These are phyloP conservation scores for Thelaira solivaga DNA, from an alignment of 2,888 invertebrate species.

Conservation along the genomic window DNA sequence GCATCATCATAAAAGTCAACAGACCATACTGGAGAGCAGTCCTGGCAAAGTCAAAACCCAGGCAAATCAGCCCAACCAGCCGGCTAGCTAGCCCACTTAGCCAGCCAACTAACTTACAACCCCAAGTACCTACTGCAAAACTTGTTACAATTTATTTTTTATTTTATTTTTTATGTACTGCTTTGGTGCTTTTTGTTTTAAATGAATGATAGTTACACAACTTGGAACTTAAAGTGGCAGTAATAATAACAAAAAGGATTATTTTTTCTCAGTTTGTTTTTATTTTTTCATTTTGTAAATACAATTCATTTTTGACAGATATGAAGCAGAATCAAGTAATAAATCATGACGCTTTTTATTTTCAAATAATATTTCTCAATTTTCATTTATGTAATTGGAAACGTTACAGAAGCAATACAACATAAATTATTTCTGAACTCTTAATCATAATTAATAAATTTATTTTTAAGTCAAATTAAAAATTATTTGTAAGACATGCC, in stretches of 20 bases:
- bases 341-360: too few species aligned
- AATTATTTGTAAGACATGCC: too few species aligned
- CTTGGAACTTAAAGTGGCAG: not conserved
- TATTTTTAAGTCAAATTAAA: too few species aligned
- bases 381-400: too few species aligned
- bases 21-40: constrained; percentile 38
- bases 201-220: constrained; percentile 10
- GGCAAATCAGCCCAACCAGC: not conserved
- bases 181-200: constrained; percentile 6
- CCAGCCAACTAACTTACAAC: constrained; percentile 8
- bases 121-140: constrained; percentile 29
- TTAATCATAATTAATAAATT: too few species aligned
- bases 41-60: constrained; percentile 24
- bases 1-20: constrained; percentile 42
- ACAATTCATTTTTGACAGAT: too few species aligned
- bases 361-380: too few species aligned
- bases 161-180: not conserved
- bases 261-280: too few species aligned
- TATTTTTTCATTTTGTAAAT: too few species aligned
- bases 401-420: too few species aligned
- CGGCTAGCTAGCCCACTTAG: constrained; percentile 19
- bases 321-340: too few species aligned
- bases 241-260: not conserved
- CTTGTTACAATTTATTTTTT: constrained; percentile 10
- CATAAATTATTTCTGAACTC: too few species aligned